Conservation (phyloP, 1,140 invertebrate species). For the Pinna nobilis region DNA sequence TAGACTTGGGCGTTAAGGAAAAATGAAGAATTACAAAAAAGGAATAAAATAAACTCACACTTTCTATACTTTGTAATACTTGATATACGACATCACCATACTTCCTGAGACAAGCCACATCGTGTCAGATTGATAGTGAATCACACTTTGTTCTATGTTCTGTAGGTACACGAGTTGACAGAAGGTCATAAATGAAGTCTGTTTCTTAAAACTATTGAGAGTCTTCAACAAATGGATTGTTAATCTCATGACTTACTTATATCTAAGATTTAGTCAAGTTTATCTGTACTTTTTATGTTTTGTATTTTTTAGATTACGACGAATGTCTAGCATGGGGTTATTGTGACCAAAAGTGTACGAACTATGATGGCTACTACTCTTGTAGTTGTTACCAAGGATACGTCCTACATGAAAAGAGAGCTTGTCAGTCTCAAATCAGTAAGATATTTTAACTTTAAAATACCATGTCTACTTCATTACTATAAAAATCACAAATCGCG, state of each 20-base stretch:
- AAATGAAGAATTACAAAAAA: no score
- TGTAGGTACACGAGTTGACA: background rate
- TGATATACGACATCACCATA: no score
- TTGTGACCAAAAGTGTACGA: conserved; percentile 95
- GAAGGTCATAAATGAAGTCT: background rate
- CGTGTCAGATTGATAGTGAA: no score
- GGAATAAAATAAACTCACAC: no score
- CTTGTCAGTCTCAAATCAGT: conserved; percentile 46
- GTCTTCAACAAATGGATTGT: background rate
- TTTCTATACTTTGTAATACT: no score
- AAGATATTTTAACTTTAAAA: conserved; percentile 15
- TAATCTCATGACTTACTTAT: background rate
- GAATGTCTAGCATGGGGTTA: conserved; percentile 96
- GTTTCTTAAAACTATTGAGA: background rate
- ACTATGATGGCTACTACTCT: conserved; percentile 86
- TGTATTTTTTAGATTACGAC: conserved; percentile 83
- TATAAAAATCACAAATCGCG: no score
- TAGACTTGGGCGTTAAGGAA: no score
- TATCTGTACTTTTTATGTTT: conserved; percentile 23
- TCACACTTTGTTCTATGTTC: background rate
- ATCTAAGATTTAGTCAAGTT: background rate
- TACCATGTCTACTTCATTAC: background rate
- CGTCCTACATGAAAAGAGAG: conserved; percentile 36
- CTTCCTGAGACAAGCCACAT: no score
- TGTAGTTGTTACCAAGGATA: conserved; percentile 82